A percentile compares a stretch with the other conserved stretches of the same genome.
Evolutionary conservation across 2,888 invertebrate species (phyloP).

Genomic region (Polyploca ridens): DNA sequence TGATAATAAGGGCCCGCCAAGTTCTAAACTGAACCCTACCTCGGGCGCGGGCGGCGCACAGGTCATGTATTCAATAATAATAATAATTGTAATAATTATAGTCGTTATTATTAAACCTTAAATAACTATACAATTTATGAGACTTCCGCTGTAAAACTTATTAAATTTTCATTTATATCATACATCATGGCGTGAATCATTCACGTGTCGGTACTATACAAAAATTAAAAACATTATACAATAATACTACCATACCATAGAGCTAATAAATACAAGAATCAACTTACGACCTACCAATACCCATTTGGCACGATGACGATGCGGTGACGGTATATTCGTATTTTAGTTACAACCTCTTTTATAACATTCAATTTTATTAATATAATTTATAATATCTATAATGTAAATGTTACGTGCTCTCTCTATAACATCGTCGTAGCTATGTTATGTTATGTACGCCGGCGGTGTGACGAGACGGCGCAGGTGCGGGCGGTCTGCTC

Average conservation of each 20-base stretch:
- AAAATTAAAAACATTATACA: slow-evolving; percentile 84
- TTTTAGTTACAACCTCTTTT: slow-evolving; percentile 81
- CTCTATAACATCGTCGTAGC: slow-evolving; percentile 63
- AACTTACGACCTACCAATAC: slow-evolving; percentile 76
- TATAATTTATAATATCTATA: slow-evolving; percentile 73
- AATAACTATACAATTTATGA: slow-evolving; percentile 76
- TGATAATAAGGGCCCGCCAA: slow-evolving; percentile 17
- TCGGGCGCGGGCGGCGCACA: slow-evolving; percentile 10
- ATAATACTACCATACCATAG: slow-evolving; percentile 78
- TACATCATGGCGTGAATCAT: slow-evolving; percentile 67
- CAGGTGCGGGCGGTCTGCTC: slow-evolving; percentile 8
- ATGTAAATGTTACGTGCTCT: slow-evolving; percentile 65
- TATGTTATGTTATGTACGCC: slow-evolving; percentile 34
- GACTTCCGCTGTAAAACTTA: slow-evolving; percentile 69
- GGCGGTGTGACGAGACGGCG: slow-evolving; percentile 18
- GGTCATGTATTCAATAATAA: slow-evolving; percentile 34
- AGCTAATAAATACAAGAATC: slow-evolving; percentile 80
- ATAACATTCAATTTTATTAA: slow-evolving; percentile 77
- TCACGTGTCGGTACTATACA: slow-evolving; percentile 79
- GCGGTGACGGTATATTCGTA: slow-evolving; percentile 71
- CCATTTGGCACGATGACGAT: slow-evolving; percentile 64
- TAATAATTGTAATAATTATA: slow-evolving; percentile 51
- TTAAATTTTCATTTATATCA: slow-evolving; percentile 67
- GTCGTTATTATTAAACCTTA: slow-evolving; percentile 72
- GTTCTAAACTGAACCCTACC: slow-evolving; percentile 1